A percentile compares a stretch with the other conserved stretches of the same genome.
Conservation (phyloP, 1,140 invertebrate genomes). For the Hermetia illucens region DNA sequence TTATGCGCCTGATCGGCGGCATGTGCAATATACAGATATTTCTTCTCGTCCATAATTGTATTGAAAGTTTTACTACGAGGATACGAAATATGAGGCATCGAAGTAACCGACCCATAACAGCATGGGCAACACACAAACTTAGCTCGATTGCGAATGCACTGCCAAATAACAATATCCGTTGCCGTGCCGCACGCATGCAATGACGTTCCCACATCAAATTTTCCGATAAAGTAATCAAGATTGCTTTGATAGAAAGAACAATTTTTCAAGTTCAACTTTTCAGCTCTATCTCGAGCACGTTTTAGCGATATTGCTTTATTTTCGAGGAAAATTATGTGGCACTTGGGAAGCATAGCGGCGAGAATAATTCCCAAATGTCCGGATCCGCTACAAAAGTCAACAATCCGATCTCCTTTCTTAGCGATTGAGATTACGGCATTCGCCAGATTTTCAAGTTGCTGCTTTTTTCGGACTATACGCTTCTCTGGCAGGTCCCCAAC, state of each 20-base stretch:
- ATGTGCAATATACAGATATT: conserved; percentile 72
- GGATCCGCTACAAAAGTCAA: conserved; percentile 90
- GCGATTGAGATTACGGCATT: conserved; percentile 59
- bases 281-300: conserved; percentile 56
- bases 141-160: conserved; percentile 60
- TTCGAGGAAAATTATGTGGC: conserved; percentile 69
- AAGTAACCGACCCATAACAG: conserved; percentile 78
- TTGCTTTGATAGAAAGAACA: conserved; percentile 74
- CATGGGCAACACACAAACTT: conserved; percentile 86
- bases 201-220: conserved; percentile 71
- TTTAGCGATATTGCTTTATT: conserved; percentile 81
- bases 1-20: conserved; percentile 80
- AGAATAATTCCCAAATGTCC: conserved; percentile 83
- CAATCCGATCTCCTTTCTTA: conserved; percentile 46
- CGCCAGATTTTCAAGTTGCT: conserved; percentile 82
- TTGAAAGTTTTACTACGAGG: conserved; percentile 47
- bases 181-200: conserved; percentile 91
- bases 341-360: conserved; percentile 62
- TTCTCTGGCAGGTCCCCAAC: conserved; percentile 63
- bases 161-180: conserved; percentile 81
- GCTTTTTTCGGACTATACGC: conserved; percentile 62
- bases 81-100: conserved; percentile 53
- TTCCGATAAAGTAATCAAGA: conserved; percentile 64
- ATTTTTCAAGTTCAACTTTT: conserved; percentile 56
- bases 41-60: conserved; percentile 35